phyloP scores from a whole-genome alignment of 2,888 invertebrate genomes.

The Apamea anceps region DNA sequence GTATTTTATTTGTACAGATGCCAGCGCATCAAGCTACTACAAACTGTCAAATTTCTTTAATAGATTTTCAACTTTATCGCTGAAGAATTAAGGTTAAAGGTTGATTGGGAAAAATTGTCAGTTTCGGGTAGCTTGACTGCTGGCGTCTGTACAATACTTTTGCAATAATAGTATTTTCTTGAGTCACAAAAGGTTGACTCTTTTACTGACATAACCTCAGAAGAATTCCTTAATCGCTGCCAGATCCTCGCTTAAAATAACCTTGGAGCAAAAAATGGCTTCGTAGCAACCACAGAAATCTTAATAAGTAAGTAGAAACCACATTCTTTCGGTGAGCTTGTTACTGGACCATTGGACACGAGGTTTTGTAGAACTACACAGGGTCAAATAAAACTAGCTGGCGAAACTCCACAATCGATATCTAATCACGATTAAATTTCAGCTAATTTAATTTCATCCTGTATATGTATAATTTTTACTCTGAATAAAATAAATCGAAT shows the following conservation, averaged over 20 bases:
- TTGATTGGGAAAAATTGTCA: no score
- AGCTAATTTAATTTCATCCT: background rate
- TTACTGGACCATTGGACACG: background rate
- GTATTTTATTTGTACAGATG: background rate
- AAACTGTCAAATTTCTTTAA: no score
- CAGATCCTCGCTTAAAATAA: constrained; percentile 30
- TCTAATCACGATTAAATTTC: background rate
- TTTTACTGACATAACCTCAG: constrained; percentile 13
- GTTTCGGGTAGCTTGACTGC: no score
- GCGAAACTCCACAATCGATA: background rate
- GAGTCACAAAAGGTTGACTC: background rate
- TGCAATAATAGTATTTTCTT: background rate
- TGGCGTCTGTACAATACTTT: no score
- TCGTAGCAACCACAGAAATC: constrained; percentile 7
- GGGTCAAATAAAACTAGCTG: background rate
- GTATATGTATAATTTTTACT: background rate
- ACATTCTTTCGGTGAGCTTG: background rate
- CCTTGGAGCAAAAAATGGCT: constrained; percentile 31
- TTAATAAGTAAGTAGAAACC: constrained; percentile 2
- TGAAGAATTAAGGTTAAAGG: no score
- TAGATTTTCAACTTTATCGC: no score
- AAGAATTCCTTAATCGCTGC: constrained; percentile 35
- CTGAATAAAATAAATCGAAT: background rate
- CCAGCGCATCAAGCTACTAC: no score
- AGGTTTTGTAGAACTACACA: background rate